Conservation (phyloP, 2,888 invertebrate genomes). For the Mythimna pallens region DNA sequence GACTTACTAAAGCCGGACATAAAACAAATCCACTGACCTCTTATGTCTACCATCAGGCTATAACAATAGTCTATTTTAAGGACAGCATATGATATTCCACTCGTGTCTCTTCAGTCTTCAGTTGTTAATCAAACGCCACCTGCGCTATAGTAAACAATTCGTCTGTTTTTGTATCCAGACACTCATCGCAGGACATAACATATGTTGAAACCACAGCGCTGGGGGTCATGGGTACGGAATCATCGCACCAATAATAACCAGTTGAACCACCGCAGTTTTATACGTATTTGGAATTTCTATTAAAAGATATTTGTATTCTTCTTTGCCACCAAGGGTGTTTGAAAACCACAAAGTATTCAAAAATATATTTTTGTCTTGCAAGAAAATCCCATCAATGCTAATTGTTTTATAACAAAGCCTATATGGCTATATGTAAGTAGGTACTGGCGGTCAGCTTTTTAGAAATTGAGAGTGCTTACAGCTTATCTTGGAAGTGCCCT, state of each 20-base stretch:
- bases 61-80: constrained; percentile 15
- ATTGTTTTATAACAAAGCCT: constrained; percentile 10
- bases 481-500: constrained; percentile 5
- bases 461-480: neutral
- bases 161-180: constrained; percentile 5
- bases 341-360: constrained; percentile 17
- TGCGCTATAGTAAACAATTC: constrained; percentile 42
- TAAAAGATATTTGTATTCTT: constrained; percentile 26
- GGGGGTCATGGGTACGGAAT: constrained; percentile 68
- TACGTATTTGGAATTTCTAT: constrained; percentile 48
- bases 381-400: neutral
- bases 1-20: neutral
- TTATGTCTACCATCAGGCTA: neutral
- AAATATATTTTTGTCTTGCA: neutral
- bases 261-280: constrained; percentile 62
- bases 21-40: constrained; percentile 1
- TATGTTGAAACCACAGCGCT: constrained; percentile 61
- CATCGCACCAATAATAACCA: constrained; percentile 68
- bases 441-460: neutral
- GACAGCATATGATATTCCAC: neutral
- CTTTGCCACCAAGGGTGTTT: constrained; percentile 14
- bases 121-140: constrained; percentile 34
- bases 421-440: constrained; percentile 2
- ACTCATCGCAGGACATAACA: constrained; percentile 48
- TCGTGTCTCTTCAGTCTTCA: constrained; percentile 4